These are phyloP conservation scores for Tenthredo livida DNA, from an alignment of 2,888 invertebrate genomes.

Conservation along the genomic window DNA sequence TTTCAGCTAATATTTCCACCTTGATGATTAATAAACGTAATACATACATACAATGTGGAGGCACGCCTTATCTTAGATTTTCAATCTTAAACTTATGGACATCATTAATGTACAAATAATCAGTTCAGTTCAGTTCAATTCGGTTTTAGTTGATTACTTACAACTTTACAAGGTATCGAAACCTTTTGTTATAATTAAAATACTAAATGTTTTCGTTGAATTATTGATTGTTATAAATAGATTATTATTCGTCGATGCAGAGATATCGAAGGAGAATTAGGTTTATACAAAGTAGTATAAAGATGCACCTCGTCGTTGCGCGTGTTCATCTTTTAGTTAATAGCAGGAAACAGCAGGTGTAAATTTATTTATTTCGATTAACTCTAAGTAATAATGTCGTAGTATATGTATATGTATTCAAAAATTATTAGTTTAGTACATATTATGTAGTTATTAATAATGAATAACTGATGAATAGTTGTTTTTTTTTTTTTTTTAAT, in stretches of 20 bases:
- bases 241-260: not conserved
- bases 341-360: conserved; percentile 51
- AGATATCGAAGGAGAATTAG: not conserved
- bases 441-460: not conserved
- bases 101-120: conserved; percentile 10
- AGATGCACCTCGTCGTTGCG: not conserved
- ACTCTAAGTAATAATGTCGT: not conserved
- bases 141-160: not conserved
- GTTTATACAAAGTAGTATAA: not conserved
- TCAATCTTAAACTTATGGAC: not conserved
- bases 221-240: not conserved
- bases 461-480: not conserved
- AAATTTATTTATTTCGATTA: conserved; percentile 48
- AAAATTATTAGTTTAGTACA: not conserved
- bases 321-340: not conserved
- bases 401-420: conserved; percentile 10
- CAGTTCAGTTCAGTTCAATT: not conserved
- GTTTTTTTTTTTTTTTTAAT: too few species aligned
- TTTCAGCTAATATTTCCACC: not conserved
- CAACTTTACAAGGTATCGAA: not conserved
- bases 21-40: not conserved
- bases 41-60: not conserved
- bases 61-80: conserved; percentile 9
- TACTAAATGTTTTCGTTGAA: not conserved
- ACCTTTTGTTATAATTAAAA: not conserved